Conservation (phyloP, 2,113 vertebrate genomes). For the Asarcornis scutulata region DNA sequence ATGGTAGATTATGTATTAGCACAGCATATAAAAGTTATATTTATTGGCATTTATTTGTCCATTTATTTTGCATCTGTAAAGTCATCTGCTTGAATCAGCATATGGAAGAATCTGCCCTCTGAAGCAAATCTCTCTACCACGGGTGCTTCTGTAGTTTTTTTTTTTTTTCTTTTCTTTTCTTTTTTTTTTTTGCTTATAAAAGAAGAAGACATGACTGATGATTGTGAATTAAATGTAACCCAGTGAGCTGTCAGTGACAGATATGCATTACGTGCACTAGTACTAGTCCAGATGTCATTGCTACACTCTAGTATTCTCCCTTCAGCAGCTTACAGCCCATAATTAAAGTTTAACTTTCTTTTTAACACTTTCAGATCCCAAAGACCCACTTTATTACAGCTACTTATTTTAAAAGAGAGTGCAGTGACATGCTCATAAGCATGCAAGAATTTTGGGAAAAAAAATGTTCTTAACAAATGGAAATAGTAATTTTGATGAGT, state of each 20-base stretch:
- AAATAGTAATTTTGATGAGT: conserved; percentile 37
- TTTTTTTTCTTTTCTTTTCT: conserved; percentile 34
- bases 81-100: neutral
- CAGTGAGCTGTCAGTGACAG: conserved; percentile 74
- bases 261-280: conserved; percentile 55
- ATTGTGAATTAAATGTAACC: conserved; percentile 71
- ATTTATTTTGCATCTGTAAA: conserved; percentile 7
- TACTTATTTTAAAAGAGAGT: conserved; percentile 41
- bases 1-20: conserved; percentile 17
- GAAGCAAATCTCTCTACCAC: neutral
- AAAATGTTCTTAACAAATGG: conserved; percentile 38
- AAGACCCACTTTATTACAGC: conserved; percentile 15
- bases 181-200: conserved; percentile 37
- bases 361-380: conserved; percentile 55
- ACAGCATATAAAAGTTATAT: conserved; percentile 21
- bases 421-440: neutral
- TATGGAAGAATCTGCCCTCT: conserved; percentile 29
- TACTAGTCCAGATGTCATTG: conserved; percentile 51
- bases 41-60: conserved; percentile 7
- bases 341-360: conserved; percentile 66
- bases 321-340: conserved; percentile 47
- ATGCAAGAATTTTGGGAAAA: neutral
- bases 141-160: neutral
- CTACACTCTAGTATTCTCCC: conserved; percentile 42
- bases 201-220: conserved; percentile 70